These are phyloP conservation scores for Drosophila pullipes DNA, from an alignment of 2,888 invertebrate species.

Conservation along the genomic window DNA sequence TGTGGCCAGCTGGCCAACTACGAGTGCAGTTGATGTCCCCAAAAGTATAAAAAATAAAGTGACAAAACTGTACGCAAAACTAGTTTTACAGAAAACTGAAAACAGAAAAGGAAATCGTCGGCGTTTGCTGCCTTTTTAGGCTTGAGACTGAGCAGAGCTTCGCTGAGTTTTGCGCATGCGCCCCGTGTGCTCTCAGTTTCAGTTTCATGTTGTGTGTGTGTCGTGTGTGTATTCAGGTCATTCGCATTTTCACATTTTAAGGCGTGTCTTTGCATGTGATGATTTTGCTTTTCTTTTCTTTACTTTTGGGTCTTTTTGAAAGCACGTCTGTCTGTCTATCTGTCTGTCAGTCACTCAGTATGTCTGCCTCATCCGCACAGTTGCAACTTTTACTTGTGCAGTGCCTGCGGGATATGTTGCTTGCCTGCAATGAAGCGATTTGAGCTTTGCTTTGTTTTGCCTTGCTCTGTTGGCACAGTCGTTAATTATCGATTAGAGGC, in stretches of 20 bases:
- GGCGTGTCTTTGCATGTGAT: conserved; percentile 73
- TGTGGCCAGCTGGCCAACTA: conserved; percentile 51
- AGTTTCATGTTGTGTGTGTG: conserved; percentile 29
- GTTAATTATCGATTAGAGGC: conserved; percentile 83
- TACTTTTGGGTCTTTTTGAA: conserved; percentile 29
- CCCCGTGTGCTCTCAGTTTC: conserved; percentile 39
- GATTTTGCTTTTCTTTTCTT: conserved; percentile 53
- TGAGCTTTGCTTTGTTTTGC: conserved; percentile 62
- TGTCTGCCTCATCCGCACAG: conserved; percentile 40
- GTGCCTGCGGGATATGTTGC: conserved; percentile 46
- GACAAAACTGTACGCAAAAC: conserved; percentile 64
- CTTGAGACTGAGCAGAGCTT: conserved; percentile 23
- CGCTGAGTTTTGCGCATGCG: conserved; percentile 59
- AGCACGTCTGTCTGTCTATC: conserved; percentile 39
- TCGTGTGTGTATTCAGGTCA: conserved; percentile 77
- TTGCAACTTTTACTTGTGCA: conserved; percentile 70
- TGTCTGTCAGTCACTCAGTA: conserved; percentile 32
- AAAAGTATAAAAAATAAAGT: conserved; percentile 38
- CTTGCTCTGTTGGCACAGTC: conserved; percentile 70
- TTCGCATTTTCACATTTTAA: conserved; percentile 82
- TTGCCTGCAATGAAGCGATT: conserved; percentile 60
- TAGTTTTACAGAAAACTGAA: conserved; percentile 61
- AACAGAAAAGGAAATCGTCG: conserved; percentile 79
- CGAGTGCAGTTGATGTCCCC: conserved; percentile 71
- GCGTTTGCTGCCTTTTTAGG: conserved; percentile 72